A percentile compares a stretch with the other conserved stretches of the same genome.
phyloP scores from a whole-genome alignment of 2,797 vertebrate species.

The Hippoglossus hippoglossus region DNA sequence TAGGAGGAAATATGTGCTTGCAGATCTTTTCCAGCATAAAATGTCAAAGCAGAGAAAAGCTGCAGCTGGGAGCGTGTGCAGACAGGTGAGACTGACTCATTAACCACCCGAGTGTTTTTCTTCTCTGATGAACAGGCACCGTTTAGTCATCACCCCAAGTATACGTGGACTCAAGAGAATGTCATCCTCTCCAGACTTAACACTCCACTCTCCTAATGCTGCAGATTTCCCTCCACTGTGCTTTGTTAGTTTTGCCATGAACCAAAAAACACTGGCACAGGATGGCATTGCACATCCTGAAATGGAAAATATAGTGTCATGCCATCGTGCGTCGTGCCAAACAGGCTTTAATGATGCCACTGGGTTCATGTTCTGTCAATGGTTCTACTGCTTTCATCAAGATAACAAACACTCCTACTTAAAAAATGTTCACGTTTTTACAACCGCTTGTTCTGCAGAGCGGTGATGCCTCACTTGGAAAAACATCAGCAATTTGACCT shows the following conservation, averaged over 20 bases:
- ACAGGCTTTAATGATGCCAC: slow-evolving; percentile 43
- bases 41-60: slow-evolving; percentile 29
- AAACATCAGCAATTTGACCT: slow-evolving; percentile 9
- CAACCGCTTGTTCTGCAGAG: slow-evolving; percentile 17
- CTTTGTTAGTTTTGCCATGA: slow-evolving; percentile 31
- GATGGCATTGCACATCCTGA: slow-evolving; percentile 29
- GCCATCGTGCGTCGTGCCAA: slow-evolving; percentile 38
- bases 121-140: slow-evolving; percentile 38
- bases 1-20: slow-evolving; percentile 36
- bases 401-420: neutral
- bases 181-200: slow-evolving; percentile 31
- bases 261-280: slow-evolving; percentile 32
- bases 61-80: slow-evolving; percentile 49
- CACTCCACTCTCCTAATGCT: slow-evolving; percentile 17
- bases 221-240: slow-evolving; percentile 10
- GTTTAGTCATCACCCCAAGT: slow-evolving; percentile 35
- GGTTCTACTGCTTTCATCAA: neutral
- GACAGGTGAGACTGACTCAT: slow-evolving; percentile 61
- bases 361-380: slow-evolving; percentile 10
- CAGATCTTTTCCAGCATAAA: slow-evolving; percentile 46
- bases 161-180: slow-evolving; percentile 8
- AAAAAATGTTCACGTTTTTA: neutral
- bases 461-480: neutral
- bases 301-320: slow-evolving; percentile 58
- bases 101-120: slow-evolving; percentile 25